A percentile compares a stretch with the other conserved stretches of the same genome.
These are phyloP conservation scores for Metallyticus violacea DNA, from an alignment of 2,888 invertebrate species.

Conservation along the genomic window DNA sequence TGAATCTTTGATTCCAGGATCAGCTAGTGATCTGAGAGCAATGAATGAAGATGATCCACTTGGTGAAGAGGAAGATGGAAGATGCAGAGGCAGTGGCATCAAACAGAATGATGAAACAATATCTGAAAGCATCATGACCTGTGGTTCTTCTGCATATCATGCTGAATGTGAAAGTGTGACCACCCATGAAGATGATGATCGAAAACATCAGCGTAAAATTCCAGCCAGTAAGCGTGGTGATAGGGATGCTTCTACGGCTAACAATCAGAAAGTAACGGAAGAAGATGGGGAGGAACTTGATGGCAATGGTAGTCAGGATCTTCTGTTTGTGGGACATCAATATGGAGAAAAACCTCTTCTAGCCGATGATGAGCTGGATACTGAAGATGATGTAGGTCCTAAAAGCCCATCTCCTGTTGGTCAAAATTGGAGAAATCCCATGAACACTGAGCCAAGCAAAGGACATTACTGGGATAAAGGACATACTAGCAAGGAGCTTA, in stretches of 20 bases:
- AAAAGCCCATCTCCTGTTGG: conserved; percentile 14
- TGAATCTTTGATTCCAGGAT: conserved; percentile 39
- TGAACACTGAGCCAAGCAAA: not conserved
- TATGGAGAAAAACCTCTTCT: conserved; percentile 73
- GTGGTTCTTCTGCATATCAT: conserved; percentile 67
- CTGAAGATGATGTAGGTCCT: conserved; percentile 46
- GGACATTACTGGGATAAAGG: conserved; percentile 9
- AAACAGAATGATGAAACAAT: conserved; percentile 41
- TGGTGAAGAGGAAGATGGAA: conserved; percentile 41
- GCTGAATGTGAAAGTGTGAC: conserved; percentile 70
- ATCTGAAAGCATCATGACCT: conserved; percentile 61
- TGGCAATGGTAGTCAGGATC: conserved; percentile 45
- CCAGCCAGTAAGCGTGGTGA: conserved; percentile 36
- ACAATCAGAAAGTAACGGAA: not conserved
- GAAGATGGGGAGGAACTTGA: conserved; percentile 17
- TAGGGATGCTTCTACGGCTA: conserved; percentile 36
- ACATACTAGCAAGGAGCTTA: conserved; percentile 41
- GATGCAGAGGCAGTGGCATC: conserved; percentile 49
- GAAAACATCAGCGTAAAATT: conserved; percentile 45
- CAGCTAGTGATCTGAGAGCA: conserved; percentile 65
- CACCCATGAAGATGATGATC: conserved; percentile 52
- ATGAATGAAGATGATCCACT: conserved; percentile 51
- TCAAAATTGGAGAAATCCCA: not conserved
- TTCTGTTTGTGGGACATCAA: conserved; percentile 67
- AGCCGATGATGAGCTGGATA: conserved; percentile 74